Evolutionary conservation across 2,888 invertebrate species (phyloP), one percentile per base, ranked within the genome.

Genomic region (Cheilosia soror): DNA sequence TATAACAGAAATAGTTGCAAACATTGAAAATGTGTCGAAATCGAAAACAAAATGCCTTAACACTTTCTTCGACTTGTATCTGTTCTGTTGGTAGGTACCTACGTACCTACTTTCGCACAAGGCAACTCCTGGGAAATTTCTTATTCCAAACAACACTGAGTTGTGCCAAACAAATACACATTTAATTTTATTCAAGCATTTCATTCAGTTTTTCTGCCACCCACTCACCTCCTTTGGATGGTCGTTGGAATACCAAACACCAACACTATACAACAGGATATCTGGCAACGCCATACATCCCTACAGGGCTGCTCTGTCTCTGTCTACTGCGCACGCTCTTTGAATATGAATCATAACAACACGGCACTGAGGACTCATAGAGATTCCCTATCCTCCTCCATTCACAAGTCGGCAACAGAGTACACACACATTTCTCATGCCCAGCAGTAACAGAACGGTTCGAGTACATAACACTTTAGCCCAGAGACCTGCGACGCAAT

Each of bases 311-410:
- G 25, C 47, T 15, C 9, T 37, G 33, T 29, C 47, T 15, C 9
- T 37, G 33, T 29, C 0, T 13, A 80, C 15, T 68, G 85, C 85
- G 85, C 85, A 85, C 11, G 81, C 25, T 33, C 40, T 5, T n/a
- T n/a, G 51, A 71, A 77, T 51, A 51, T 85, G 85, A 85, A 85
- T 85, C 85, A 85, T 85, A 85, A 85, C 85, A 85, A 81, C 66
- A 81, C 76, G 76, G 66, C 80, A 85, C 51, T 51, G 68, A 85
- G 81, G 81, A 85, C 66, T 85, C 85, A 81, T 76, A 81, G 85
- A 81, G 81, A 85, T 85, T 85, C 85, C 85, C 85, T 85, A 85
- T 85, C 85, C 81, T 85, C 76, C 81, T 81, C 72, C 85, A 85
- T 85, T 85, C 85, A 85, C 85, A 85, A 85, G 40, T 85, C 68